Percentiles rank a stretch among this genome's conserved stretches.
phyloP scores from a whole-genome alignment of 2,888 invertebrate genomes.

The Bombyx huttoni region DNA sequence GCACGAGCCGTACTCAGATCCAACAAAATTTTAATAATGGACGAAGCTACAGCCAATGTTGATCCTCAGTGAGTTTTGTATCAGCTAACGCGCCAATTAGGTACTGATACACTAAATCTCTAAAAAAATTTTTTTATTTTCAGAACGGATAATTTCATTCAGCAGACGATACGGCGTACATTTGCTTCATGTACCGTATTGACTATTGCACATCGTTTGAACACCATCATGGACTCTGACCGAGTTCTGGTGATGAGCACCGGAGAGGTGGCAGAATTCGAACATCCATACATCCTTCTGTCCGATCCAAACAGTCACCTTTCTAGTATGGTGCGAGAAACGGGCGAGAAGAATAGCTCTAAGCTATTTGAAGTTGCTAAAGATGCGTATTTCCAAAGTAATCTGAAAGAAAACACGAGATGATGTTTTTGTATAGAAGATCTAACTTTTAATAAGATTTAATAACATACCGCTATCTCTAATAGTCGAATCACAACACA shows the following conservation, averaged over 20 bases:
- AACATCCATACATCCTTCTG: slow-evolving; percentile 73
- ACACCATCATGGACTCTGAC: slow-evolving; percentile 93
- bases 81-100: not conserved
- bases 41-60: slow-evolving; percentile 95
- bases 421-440: slow-evolving; percentile 10
- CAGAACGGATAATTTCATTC: slow-evolving; percentile 86
- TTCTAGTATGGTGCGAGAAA: slow-evolving; percentile 72
- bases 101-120: slow-evolving; percentile 1
- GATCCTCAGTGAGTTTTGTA: slow-evolving; percentile 78
- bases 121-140: slow-evolving; percentile 8
- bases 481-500: not conserved
- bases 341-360: slow-evolving; percentile 68
- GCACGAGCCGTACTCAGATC: slow-evolving; percentile 89
- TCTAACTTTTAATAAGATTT: not conserved
- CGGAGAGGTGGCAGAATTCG: slow-evolving; percentile 75
- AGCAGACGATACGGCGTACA: slow-evolving; percentile 83
- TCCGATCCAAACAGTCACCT: slow-evolving; percentile 67
- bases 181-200: slow-evolving; percentile 88
- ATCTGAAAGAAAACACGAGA: slow-evolving; percentile 39
- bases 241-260: slow-evolving; percentile 79
- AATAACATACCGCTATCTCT: not conserved
- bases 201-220: slow-evolving; percentile 92
- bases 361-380: slow-evolving; percentile 60
- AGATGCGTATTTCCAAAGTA: slow-evolving; percentile 46
- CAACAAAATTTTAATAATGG: slow-evolving; percentile 88